A percentile compares a stretch with the other conserved stretches of the same genome.
phyloP scores from a whole-genome alignment of 2,888 invertebrate species.

The Luffia ferchaultella region DNA sequence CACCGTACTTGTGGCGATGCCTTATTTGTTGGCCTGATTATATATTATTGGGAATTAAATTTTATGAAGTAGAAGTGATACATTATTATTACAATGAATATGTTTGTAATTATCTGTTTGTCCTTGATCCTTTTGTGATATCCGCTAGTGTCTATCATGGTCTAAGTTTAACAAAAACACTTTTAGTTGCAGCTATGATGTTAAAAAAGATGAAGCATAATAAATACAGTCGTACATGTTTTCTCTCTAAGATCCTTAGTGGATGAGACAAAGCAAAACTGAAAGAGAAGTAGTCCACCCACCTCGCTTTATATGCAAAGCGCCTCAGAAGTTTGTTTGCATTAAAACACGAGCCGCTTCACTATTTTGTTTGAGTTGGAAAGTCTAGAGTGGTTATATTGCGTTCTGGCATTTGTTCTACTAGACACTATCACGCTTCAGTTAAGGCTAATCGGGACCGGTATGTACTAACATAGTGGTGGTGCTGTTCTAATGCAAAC shows the following conservation, averaged over 20 bases:
- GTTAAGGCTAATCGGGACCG: neutral
- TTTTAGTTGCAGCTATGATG: slow-evolving; percentile 25
- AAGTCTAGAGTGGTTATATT: slow-evolving; percentile 64
- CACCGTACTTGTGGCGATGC: neutral
- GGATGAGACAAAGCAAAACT: slow-evolving; percentile 59
- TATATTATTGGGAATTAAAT: neutral
- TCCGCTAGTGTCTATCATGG: slow-evolving; percentile 36
- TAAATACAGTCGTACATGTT: neutral
- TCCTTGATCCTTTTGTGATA: neutral
- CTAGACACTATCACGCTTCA: slow-evolving; percentile 20
- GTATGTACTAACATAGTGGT: slow-evolving; percentile 27
- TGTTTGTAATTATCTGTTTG: neutral
- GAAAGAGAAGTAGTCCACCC: slow-evolving; percentile 63
- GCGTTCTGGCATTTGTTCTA: slow-evolving; percentile 62
- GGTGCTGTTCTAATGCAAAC: slow-evolving; percentile 64
- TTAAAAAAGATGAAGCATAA: neutral
- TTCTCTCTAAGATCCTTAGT: neutral
- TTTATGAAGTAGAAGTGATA: neutral
- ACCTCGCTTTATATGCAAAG: slow-evolving; percentile 67
- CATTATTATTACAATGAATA: neutral
- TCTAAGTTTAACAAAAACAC: slow-evolving; percentile 35
- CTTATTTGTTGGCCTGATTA: neutral
- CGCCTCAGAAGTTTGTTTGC: slow-evolving; percentile 67
- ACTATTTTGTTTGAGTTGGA: slow-evolving; percentile 63
- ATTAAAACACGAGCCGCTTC: slow-evolving; percentile 67